Percentiles rank a stretch among this genome's conserved stretches.
These are phyloP conservation scores for Eucidaris tribuloides DNA, from an alignment of 35 echinoderm and acorn worm genomes.

Conservation along the genomic window DNA sequence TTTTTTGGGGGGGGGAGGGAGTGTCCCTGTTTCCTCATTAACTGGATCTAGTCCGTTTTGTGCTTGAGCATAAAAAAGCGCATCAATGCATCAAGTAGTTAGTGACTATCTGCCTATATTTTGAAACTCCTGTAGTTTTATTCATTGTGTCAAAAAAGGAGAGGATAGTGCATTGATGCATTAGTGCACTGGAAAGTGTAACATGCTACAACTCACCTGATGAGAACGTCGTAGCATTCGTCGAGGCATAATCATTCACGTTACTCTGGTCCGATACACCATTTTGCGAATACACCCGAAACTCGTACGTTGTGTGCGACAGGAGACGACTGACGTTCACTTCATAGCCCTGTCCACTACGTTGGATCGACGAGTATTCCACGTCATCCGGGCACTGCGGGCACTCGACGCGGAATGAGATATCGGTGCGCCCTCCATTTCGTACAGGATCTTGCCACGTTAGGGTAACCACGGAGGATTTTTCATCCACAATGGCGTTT, in stretches of 20 bases:
- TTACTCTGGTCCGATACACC: conserved; percentile 59
- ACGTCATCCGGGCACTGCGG: conserved; percentile 63
- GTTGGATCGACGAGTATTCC: conserved; percentile 58
- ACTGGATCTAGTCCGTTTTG: too few species aligned
- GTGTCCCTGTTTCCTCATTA: too few species aligned
- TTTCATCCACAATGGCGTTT: conserved; percentile 61
- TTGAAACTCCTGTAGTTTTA: too few species aligned
- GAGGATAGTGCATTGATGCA: too few species aligned
- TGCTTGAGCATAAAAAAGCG: too few species aligned
- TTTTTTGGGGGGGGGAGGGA: too few species aligned
- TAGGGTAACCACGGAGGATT: conserved; percentile 82
- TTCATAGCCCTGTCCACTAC: not conserved
- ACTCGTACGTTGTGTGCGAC: conserved; percentile 86
- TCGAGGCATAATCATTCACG: conserved; percentile 26
- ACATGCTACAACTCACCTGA: conserved; percentile 61
- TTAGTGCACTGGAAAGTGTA: too few species aligned
- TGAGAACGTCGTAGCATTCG: conserved; percentile 90
- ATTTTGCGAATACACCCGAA: conserved; percentile 71
- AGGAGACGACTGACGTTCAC: conserved; percentile 79
- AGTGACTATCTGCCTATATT: too few species aligned
- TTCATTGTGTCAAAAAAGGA: too few species aligned
- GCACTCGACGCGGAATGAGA: conserved; percentile 73
- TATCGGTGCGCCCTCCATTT: conserved; percentile 51
- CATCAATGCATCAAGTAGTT: too few species aligned
- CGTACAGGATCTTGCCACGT: conserved; percentile 55